A percentile compares a stretch with the other conserved stretches of the same genome.
Evolutionary conservation across 2,797 vertebrate genomes (phyloP).

Genomic region (Alauda arvensis): DNA sequence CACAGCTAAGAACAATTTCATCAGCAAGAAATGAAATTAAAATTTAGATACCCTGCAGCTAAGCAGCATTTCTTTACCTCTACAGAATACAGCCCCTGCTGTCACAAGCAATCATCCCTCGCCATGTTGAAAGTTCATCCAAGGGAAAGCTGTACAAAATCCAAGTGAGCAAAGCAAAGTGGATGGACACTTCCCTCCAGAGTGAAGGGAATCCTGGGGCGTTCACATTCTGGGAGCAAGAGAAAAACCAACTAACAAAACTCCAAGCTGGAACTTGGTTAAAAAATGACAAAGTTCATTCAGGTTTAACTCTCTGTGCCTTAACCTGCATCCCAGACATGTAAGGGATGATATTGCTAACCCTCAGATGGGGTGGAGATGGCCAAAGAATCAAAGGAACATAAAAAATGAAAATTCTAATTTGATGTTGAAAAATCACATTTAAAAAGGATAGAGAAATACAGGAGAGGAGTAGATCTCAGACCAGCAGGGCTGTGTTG

Average conservation of each 20-base stretch:
- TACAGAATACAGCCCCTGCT: neutral
- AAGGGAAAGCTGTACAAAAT: neutral
- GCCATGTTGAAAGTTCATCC: accelerated
- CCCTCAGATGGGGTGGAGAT: neutral
- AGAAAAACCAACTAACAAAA: neutral
- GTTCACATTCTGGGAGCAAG: neutral
- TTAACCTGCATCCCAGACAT: neutral
- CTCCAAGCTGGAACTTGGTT: neutral
- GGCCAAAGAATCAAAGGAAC: neutral
- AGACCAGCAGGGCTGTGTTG: neutral
- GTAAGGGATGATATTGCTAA: neutral
- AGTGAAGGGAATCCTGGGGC: neutral
- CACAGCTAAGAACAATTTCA: neutral
- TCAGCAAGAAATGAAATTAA: neutral
- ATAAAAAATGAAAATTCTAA: neutral
- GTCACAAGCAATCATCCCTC: neutral
- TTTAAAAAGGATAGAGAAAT: neutral
- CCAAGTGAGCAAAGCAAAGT: neutral
- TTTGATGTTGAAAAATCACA: neutral
- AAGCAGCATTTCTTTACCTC: neutral
- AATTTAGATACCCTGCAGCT: neutral
- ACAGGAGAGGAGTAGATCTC: neutral
- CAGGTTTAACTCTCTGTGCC: neutral
- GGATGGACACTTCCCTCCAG: neutral
- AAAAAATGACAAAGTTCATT: neutral